Evolutionary conservation across 2,888 invertebrate species (phyloP).

Genomic region (Trichacis sp.): DNA sequence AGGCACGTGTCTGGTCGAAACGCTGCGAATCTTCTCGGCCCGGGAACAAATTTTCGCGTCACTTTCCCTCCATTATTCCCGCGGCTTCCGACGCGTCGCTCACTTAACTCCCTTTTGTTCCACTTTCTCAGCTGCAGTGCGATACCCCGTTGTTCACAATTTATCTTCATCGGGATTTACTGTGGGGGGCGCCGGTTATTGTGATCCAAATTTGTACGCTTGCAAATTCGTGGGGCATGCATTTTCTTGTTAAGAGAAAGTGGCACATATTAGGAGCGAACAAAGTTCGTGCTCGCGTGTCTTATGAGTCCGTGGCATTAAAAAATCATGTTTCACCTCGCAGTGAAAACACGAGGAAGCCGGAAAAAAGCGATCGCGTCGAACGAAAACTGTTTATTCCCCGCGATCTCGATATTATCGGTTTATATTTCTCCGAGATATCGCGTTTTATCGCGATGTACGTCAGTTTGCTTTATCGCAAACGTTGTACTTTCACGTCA

Average conservation of each 20-base stretch:
- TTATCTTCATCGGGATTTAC: conserved; percentile 15
- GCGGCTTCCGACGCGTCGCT: conserved; percentile 40
- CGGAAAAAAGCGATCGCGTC: background rate
- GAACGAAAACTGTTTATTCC: background rate
- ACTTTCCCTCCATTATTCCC: conserved; percentile 38
- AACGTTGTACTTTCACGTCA: background rate
- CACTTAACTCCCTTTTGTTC: conserved; percentile 22
- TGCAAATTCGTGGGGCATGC: conserved; percentile 2
- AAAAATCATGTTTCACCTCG: background rate
- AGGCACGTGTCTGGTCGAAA: too few relatives aligned
- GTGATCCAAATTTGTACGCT: conserved; percentile 8
- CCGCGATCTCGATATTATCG: too few relatives aligned
- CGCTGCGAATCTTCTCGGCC: conserved; percentile 13
- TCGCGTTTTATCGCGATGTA: background rate
- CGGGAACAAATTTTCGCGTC: conserved; percentile 37
- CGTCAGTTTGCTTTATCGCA: background rate
- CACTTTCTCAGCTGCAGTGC: conserved; percentile 31
- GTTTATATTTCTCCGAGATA: background rate
- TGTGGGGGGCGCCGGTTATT: background rate
- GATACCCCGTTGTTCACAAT: conserved; percentile 31
- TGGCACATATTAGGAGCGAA: conserved; percentile 15
- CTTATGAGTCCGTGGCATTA: background rate
- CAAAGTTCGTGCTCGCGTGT: conserved; percentile 1
- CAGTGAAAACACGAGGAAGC: background rate
- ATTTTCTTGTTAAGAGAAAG: conserved; percentile 15